phyloP scores from a whole-genome alignment of 30 jellyfish, hydroid and myxozoan species.

The Aurelia sp. region DNA sequence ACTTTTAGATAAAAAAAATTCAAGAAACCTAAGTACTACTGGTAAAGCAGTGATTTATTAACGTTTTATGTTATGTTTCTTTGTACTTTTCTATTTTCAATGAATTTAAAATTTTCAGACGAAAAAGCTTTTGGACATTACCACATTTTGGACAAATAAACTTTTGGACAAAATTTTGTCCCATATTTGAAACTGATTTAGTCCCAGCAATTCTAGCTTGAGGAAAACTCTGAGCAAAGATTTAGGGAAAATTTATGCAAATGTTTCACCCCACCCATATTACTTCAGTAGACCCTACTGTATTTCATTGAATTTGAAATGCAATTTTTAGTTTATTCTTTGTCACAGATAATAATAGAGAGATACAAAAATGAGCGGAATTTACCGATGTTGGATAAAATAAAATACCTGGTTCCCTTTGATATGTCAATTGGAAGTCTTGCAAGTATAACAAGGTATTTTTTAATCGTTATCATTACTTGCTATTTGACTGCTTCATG shows the following conservation, averaged over 20 bases:
- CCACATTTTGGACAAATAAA: too few relatives aligned
- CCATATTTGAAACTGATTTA: too few relatives aligned
- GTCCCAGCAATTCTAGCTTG: too few relatives aligned
- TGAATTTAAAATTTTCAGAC: too few relatives aligned
- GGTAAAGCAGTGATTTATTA: too few relatives aligned
- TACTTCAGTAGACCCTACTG: not conserved
- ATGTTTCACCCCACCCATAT: not conserved
- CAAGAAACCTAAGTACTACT: too few relatives aligned
- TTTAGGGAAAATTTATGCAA: not conserved
- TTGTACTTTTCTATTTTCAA: too few relatives aligned
- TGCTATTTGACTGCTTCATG: not conserved
- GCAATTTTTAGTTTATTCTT: not conserved
- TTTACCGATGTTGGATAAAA: constrained; percentile 89
- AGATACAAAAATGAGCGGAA: constrained; percentile 71
- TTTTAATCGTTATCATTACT: not conserved
- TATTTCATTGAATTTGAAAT: not conserved
- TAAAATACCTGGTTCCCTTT: constrained; percentile 87
- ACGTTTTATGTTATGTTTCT: too few relatives aligned
- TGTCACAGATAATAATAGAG: constrained; percentile 75
- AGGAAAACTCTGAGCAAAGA: too few relatives aligned
- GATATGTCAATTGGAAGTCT: constrained; percentile 97
- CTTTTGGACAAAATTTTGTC: too few relatives aligned
- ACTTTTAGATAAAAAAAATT: too few relatives aligned
- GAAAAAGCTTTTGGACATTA: too few relatives aligned
- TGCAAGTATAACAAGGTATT: constrained; percentile 66